Evolutionary conservation across 2,888 invertebrate genomes (phyloP).

Genomic region (Drosophila nr. fundita): DNA sequence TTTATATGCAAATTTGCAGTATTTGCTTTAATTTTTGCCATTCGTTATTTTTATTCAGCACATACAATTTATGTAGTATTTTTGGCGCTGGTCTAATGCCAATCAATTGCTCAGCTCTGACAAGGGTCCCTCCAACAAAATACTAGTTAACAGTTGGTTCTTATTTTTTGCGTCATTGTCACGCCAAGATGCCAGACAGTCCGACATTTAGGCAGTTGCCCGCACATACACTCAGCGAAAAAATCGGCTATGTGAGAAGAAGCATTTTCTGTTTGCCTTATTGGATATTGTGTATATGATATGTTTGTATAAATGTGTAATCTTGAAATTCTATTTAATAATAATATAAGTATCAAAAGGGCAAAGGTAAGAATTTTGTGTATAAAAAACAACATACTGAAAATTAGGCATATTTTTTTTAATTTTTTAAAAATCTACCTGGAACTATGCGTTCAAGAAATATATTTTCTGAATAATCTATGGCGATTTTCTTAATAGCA

Average conservation of each 20-base stretch:
- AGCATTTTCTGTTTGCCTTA: not conserved
- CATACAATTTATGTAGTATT: slow-evolving; percentile 37
- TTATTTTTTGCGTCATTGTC: slow-evolving; percentile 35
- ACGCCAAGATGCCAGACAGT: slow-evolving; percentile 7
- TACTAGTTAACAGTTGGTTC: slow-evolving; percentile 47
- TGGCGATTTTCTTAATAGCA: not conserved
- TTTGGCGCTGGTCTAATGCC: slow-evolving; percentile 45
- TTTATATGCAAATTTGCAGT: slow-evolving; percentile 30
- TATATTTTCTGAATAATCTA: not conserved
- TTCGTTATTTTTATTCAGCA: slow-evolving; percentile 32
- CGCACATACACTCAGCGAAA: slow-evolving; percentile 5
- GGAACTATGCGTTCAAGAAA: not conserved
- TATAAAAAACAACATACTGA: not conserved
- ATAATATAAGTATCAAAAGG: not conserved
- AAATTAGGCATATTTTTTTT: not conserved
- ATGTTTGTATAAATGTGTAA: not conserved
- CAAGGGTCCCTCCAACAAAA: slow-evolving; percentile 37
- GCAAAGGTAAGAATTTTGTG: not conserved
- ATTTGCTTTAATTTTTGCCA: slow-evolving; percentile 32
- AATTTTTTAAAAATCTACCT: not conserved
- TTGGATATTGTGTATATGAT: not conserved
- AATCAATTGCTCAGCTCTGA: slow-evolving; percentile 58
- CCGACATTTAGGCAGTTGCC: slow-evolving; percentile 11
- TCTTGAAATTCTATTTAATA: not conserved
- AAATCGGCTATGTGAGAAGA: not conserved